Percentiles rank a stretch among this genome's conserved stretches.
Evolutionary conservation across 1,140 invertebrate genomes (phyloP).

Genomic region (Achatina immaculata): DNA sequence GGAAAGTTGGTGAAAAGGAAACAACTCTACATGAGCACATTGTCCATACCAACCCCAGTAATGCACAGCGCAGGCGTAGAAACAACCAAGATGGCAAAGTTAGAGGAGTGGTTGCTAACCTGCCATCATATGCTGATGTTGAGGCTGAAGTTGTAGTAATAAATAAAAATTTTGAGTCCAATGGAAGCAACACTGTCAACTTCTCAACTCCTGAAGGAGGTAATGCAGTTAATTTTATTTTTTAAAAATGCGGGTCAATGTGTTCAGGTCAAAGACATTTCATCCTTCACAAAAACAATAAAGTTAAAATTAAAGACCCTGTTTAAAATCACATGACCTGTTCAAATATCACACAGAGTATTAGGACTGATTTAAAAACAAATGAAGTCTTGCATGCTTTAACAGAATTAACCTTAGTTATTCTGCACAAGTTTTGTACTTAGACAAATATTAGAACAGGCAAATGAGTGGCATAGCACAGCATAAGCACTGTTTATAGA

Average conservation of each 20-base stretch:
- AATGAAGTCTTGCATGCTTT: too few species aligned
- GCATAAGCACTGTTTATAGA: too few species aligned
- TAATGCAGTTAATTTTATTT: conserved; percentile 69
- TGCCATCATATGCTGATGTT: conserved; percentile 83
- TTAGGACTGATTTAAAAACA: too few species aligned
- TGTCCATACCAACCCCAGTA: conserved; percentile 29
- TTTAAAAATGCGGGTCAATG: neutral
- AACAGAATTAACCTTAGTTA: too few species aligned
- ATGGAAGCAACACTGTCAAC: conserved; percentile 84
- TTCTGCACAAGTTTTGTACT: too few species aligned
- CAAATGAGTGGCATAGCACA: too few species aligned
- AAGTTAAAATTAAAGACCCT: too few species aligned
- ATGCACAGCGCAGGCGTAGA: conserved; percentile 23
- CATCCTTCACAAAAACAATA: too few species aligned
- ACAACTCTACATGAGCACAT: conserved; percentile 80
- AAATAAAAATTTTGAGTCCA: conserved; percentile 91
- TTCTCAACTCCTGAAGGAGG: conserved; percentile 93
- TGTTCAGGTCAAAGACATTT: neutral
- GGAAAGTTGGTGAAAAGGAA: conserved; percentile 83
- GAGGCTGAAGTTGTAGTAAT: conserved; percentile 89
- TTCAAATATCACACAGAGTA: too few species aligned
- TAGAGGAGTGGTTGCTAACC: conserved; percentile 42
- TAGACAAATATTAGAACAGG: too few species aligned
- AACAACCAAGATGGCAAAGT: conserved; percentile 39
- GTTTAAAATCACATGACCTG: too few species aligned